These are phyloP conservation scores for Limenitis camilla DNA, from an alignment of 2,888 invertebrate species.

Conservation along the genomic window DNA sequence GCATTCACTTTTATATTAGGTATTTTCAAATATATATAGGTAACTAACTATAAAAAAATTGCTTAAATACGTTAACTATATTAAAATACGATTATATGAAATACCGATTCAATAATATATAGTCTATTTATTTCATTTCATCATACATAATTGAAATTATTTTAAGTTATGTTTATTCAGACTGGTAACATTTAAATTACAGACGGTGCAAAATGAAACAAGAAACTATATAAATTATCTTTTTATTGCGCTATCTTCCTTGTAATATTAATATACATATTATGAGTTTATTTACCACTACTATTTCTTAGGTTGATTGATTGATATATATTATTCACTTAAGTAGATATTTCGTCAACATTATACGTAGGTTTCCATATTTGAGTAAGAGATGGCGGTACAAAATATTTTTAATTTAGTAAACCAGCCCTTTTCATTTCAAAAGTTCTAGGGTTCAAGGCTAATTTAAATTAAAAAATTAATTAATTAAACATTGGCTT, in stretches of 20 bases:
- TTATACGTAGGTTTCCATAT: conserved; percentile 18
- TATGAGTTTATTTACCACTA: not conserved
- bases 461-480: too few relatives aligned
- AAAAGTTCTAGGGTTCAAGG: not conserved
- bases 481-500: too few relatives aligned
- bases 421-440: not conserved
- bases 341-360: not conserved
- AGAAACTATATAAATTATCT: conserved; percentile 5
- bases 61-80: not conserved
- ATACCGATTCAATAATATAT: not conserved
- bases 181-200: conserved; percentile 44
- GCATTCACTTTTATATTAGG: conserved; percentile 43
- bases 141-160: not conserved
- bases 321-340: too few relatives aligned
- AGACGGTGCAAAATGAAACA: conserved; percentile 30
- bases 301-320: not conserved
- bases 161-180: conserved; percentile 20
- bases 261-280: conserved; percentile 3
- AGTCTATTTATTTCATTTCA: not conserved
- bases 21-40: not conserved
- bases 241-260: conserved; percentile 14
- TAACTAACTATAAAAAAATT: not conserved
- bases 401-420: not conserved
- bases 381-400: conserved; percentile 39
- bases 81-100: not conserved